Base-by-base conservation (phyloP, 1,140 invertebrate species). In the Reticulitermes speratus region DNA sequence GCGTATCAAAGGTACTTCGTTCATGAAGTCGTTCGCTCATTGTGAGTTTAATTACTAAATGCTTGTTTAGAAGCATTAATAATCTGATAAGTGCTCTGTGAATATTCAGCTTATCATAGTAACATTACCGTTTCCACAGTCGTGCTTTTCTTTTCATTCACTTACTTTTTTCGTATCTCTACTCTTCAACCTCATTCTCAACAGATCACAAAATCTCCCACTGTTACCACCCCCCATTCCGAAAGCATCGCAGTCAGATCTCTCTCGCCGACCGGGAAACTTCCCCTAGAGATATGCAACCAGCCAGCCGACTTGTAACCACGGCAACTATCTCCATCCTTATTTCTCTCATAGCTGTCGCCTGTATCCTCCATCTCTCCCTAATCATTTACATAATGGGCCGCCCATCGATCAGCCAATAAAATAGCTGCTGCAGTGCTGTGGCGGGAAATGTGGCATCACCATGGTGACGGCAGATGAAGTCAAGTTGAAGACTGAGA, bases 301-400 rank as follows among this genome's bases (percentile, higher is more conserved):
- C 65, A 75, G 65, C 65, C n/a, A 75, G 65, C 65, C 65, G 65
- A 75, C 65, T 75, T 75, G 65, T 75, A 75, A 75, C 65, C 65
- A 75, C 65, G 65, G 25, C 65, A 75, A 75, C 65, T 75, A 75
- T 75, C n/a, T 75, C 65, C 65, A 75, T 75, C 65, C 65, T 75
- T 75, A 25, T 75, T 75, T n/a, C 65, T 75, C 65, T 75, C 65
- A 75, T 75, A 75, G 65, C 25, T 75, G 65, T 30, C n/a, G 7
- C 65, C 65, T 75, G n/a, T 75, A 75, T 75, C 65, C 65, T 75
- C 65, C 65, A 75, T 75, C 65, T 75, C 65, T 19, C 83, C 44
- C 83, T 45, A 84, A 84, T 52, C 83, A 84, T 84, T 84, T 84
- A 52, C 83, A 84, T 84, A 84, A 84, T 84, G 45, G 83, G 82